phyloP scores from a whole-genome alignment of 2,888 invertebrate species.

The Hololepta plana region DNA sequence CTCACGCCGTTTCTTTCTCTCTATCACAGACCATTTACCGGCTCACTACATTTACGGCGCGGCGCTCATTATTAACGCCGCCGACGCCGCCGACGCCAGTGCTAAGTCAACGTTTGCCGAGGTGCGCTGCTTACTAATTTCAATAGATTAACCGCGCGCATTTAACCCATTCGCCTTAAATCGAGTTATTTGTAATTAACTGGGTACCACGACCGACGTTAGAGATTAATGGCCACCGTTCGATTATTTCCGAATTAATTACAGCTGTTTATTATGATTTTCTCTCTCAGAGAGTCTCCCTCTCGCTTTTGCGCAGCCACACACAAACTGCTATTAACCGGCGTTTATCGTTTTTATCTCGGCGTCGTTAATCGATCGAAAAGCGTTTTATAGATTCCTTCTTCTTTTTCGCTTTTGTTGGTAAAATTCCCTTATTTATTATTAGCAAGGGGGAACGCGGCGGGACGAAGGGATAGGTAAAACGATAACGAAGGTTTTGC shows the following conservation, averaged over 20 bases:
- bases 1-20: conserved; percentile 7
- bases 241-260: conserved; percentile 16
- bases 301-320: not conserved
- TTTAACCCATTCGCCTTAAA: conserved; percentile 29
- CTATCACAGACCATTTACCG: conserved; percentile 28
- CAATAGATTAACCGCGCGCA: conserved; percentile 30
- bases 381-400: too few species aligned
- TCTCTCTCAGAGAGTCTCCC: conserved; percentile 1
- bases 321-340: not conserved
- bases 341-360: not conserved
- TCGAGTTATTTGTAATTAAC: conserved; percentile 32
- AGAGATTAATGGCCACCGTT: conserved; percentile 16
- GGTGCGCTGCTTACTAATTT: conserved; percentile 30
- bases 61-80: conserved; percentile 25
- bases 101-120: conserved; percentile 28
- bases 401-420: too few species aligned
- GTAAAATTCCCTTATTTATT: too few species aligned
- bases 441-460: too few species aligned
- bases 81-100: too few species aligned
- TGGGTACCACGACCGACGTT: conserved; percentile 19
- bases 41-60: conserved; percentile 27
- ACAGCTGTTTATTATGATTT: conserved; percentile 9
- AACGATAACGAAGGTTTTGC: too few species aligned
- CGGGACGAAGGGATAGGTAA: too few species aligned
- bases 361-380: too few species aligned